Conservation (phyloP, 1,140 invertebrate genomes). For the Acromyrmex charruanus region DNA sequence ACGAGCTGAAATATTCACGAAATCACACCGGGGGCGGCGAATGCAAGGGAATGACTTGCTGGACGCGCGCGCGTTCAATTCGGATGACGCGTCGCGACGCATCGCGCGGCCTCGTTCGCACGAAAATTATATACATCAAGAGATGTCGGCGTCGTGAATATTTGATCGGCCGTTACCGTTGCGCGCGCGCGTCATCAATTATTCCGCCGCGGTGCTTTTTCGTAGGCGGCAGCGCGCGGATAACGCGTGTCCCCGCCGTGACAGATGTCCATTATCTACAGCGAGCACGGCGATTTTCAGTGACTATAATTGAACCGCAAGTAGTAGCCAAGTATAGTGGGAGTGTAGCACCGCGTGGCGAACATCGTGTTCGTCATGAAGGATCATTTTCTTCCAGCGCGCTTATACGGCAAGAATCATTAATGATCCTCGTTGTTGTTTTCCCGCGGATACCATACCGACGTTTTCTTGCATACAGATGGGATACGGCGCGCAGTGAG, state of each 20-base stretch:
- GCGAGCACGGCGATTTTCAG: conserved; percentile 53
- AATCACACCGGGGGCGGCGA: conserved; percentile 54
- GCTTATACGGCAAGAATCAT: conserved; percentile 21
- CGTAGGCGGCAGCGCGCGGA: conserved; percentile 44
- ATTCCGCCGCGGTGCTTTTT: conserved; percentile 61
- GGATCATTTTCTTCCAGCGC: conserved; percentile 29
- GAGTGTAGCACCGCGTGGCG: neutral
- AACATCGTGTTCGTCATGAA: neutral
- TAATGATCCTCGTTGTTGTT: conserved; percentile 39
- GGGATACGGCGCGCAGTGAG: neutral
- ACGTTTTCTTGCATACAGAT: conserved; percentile 31
- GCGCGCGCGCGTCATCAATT: conserved; percentile 56
- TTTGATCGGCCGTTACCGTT: conserved; percentile 59
- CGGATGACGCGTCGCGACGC: conserved; percentile 51
- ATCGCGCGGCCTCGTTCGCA: conserved; percentile 47
- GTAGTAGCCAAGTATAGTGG: neutral
- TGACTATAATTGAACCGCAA: conserved; percentile 55
- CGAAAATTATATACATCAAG: conserved; percentile 65
- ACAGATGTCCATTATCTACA: conserved; percentile 58
- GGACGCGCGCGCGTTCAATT: conserved; percentile 53
- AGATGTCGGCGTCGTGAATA: conserved; percentile 65
- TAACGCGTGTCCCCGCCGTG: conserved; percentile 50
- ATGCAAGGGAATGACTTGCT: conserved; percentile 55
- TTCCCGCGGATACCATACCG: neutral
- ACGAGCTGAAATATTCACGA: conserved; percentile 63